Percentiles rank a stretch among this genome's conserved stretches.
These are phyloP conservation scores for Aphodius granarius DNA, from an alignment of 2,888 invertebrate genomes.

Conservation along the genomic window DNA sequence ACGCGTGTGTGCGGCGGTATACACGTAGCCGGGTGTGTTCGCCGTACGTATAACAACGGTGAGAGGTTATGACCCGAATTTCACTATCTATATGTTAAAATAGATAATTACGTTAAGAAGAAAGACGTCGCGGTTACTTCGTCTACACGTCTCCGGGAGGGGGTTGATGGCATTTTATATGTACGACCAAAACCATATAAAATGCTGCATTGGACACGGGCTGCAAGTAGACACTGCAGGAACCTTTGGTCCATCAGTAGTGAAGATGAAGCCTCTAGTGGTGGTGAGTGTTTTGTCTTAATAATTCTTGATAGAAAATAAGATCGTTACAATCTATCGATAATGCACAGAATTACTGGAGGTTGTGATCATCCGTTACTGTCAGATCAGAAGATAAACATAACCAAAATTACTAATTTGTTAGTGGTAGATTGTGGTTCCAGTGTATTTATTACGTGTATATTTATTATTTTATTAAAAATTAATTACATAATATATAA, in stretches of 20 bases:
- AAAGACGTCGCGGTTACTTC: slow-evolving; percentile 40
- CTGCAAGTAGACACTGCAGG: slow-evolving; percentile 35
- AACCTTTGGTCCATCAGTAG: slow-evolving; percentile 38
- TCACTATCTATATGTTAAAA: slow-evolving; percentile 51
- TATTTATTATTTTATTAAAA: too few relatives aligned
- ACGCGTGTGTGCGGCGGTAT: neutral
- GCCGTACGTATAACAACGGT: slow-evolving; percentile 27
- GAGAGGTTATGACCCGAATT: slow-evolving; percentile 52
- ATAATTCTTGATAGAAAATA: neutral
- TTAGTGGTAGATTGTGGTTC: too few relatives aligned
- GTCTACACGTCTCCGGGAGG: slow-evolving; percentile 36
- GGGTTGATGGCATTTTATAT: slow-evolving; percentile 41
- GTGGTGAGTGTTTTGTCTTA: slow-evolving; percentile 43
- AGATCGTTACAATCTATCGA: neutral
- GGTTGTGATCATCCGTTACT: too few relatives aligned
- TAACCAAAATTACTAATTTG: too few relatives aligned
- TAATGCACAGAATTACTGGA: neutral
- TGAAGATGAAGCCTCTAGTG: slow-evolving; percentile 46
- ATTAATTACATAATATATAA: too few relatives aligned
- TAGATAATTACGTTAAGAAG: slow-evolving; percentile 40
- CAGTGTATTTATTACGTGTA: too few relatives aligned
- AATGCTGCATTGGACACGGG: slow-evolving; percentile 38
- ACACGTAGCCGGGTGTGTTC: neutral
- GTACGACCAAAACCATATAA: slow-evolving; percentile 39
- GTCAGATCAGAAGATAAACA: too few relatives aligned